These are phyloP conservation scores for Myathropa florea DNA, from an alignment of 2,888 invertebrate species.

Conservation along the genomic window DNA sequence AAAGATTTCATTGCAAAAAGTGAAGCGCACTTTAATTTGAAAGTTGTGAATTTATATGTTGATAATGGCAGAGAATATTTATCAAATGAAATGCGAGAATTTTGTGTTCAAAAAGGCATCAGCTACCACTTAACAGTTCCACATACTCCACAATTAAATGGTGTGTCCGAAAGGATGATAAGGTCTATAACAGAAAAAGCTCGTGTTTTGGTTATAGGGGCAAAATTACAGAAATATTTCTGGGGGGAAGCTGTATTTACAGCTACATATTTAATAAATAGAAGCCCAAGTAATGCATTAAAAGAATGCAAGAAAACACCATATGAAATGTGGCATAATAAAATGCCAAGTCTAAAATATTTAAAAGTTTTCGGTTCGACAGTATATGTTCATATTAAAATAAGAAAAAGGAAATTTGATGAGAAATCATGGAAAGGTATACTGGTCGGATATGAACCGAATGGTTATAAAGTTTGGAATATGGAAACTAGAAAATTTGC, in stretches of 20 bases:
- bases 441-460: constrained; percentile 28
- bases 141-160: constrained; percentile 77
- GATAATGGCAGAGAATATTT: constrained; percentile 75
- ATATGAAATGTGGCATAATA: constrained; percentile 73
- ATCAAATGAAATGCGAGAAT: constrained; percentile 73
- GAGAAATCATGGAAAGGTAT: constrained; percentile 45
- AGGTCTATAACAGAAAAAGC: constrained; percentile 76
- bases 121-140: constrained; percentile 76
- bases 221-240: constrained; percentile 74
- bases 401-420: constrained; percentile 16
- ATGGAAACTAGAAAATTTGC: constrained; percentile 73
- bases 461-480: constrained; percentile 76
- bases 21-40: too few species aligned
- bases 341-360: constrained; percentile 31
- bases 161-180: constrained; percentile 76
- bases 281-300: constrained; percentile 76
- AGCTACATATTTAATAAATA: constrained; percentile 76
- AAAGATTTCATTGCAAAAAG: constrained; percentile 70
- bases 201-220: constrained; percentile 74
- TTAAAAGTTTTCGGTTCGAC: constrained; percentile 42
- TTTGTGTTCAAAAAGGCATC: constrained; percentile 73
- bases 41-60: too few species aligned
- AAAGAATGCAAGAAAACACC: constrained; percentile 75
- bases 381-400: constrained; percentile 35
- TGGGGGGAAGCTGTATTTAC: constrained; percentile 78